These are phyloP conservation scores for Phyllostomus discolor DNA, from an alignment of 2,113 vertebrate species.

Conservation along the genomic window DNA sequence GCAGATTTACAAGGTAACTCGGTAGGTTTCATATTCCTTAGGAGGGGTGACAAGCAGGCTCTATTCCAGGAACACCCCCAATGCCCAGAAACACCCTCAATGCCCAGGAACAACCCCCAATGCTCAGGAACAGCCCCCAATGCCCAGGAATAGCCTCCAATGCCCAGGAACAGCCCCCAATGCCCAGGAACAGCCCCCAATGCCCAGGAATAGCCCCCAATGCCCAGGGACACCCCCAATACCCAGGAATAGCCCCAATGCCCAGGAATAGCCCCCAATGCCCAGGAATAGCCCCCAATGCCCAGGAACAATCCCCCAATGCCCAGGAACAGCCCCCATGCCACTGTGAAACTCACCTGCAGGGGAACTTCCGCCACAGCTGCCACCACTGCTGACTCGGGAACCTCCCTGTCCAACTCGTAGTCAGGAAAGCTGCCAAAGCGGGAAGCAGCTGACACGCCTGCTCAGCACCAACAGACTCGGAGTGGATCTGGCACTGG, in stretches of 20 bases:
- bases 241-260: neutral
- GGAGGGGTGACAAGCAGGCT: neutral
- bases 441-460: neutral
- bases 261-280: neutral
- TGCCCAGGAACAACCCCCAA: neutral
- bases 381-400: neutral
- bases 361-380: neutral
- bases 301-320: too few species aligned
- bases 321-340: neutral
- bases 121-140: neutral
- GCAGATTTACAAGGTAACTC: neutral
- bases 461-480: neutral
- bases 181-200: neutral
- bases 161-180: too few species aligned
- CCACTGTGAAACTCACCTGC: neutral
- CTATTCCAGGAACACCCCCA: neutral
- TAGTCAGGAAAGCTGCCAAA: neutral
- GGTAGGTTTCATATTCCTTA: accelerated
- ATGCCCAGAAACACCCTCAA: neutral
- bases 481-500: neutral
- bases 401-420: neutral
- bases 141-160: too few species aligned
- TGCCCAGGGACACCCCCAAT: neutral
- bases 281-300: too few species aligned
- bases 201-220: neutral